These are phyloP conservation scores for Ianthella basta DNA, from an alignment of 37 sponge, comb jelly and placozoan species.

Conservation along the genomic window DNA sequence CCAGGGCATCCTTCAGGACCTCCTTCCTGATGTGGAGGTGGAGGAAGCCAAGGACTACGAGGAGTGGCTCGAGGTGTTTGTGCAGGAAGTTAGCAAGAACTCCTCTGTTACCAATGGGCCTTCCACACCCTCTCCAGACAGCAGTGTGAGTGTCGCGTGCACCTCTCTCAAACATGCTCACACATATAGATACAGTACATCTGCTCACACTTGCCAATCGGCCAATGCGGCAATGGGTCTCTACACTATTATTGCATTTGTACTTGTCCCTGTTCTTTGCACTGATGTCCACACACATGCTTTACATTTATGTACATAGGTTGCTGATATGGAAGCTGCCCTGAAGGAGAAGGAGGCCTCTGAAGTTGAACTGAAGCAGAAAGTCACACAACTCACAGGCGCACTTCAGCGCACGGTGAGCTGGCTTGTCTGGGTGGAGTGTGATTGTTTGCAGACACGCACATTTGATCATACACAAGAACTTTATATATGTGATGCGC, in stretches of 20 bases:
- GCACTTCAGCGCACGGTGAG: slow-evolving; percentile 25
- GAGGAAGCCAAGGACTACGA: not conserved
- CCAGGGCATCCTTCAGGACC: not conserved
- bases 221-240: no score
- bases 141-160: no score
- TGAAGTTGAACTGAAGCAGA: slow-evolving; percentile 8
- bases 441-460: not conserved
- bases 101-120: no score
- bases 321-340: slow-evolving; percentile 17
- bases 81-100: not conserved
- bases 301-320: no score
- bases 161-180: no score
- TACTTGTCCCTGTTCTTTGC: no score
- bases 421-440: not conserved
- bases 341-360: slow-evolving; percentile 20
- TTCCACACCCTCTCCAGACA: no score
- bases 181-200: no score
- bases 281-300: no score
- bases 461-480: not conserved
- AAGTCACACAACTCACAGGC: slow-evolving; percentile 2
- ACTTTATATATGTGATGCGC: not conserved
- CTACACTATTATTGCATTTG: no score
- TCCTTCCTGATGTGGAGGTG: not conserved
- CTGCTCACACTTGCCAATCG: no score
- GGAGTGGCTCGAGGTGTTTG: slow-evolving; percentile 7